phyloP scores from a whole-genome alignment of 2,888 invertebrate species.

The Oxycera nigricornis region DNA sequence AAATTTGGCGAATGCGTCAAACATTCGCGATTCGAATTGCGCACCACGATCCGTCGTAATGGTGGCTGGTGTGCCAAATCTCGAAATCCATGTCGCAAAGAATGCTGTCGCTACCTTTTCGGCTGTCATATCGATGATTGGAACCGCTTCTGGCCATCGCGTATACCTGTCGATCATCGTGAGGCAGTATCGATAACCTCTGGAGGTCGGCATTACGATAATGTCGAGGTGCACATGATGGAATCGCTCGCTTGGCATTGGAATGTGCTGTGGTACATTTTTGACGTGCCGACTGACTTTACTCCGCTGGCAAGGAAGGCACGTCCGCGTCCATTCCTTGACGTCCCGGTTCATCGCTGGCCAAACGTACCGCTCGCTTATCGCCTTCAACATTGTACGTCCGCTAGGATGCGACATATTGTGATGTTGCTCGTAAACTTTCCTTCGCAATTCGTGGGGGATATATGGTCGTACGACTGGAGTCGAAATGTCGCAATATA shows the following conservation, averaged over 20 bases:
- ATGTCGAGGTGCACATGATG: constrained; percentile 54
- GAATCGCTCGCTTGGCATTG: constrained; percentile 49
- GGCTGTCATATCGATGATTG: constrained; percentile 49
- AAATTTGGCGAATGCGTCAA: constrained; percentile 49
- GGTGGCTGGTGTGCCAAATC: constrained; percentile 56
- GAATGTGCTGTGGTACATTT: constrained; percentile 18
- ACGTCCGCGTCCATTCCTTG: background rate
- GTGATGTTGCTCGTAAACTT: background rate
- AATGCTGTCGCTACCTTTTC: constrained; percentile 47
- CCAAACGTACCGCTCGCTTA: background rate
- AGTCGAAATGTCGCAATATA: background rate
- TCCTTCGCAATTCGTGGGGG: background rate
- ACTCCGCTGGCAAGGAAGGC: background rate
- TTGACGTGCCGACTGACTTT: constrained; percentile 1
- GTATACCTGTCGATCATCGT: constrained; percentile 29
- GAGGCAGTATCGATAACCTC: constrained; percentile 54
- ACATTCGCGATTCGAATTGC: constrained; percentile 55
- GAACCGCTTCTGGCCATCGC: constrained; percentile 50
- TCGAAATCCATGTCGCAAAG: constrained; percentile 55
- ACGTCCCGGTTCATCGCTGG: background rate
- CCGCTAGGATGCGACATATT: background rate
- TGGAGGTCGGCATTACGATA: constrained; percentile 54
- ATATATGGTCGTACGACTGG: too few relatives aligned
- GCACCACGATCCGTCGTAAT: constrained; percentile 55
- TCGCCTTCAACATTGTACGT: background rate